Percentiles rank a stretch among this genome's conserved stretches.
Evolutionary conservation across 1,140 invertebrate species (phyloP).

Genomic region (Chrysopa pallens): DNA sequence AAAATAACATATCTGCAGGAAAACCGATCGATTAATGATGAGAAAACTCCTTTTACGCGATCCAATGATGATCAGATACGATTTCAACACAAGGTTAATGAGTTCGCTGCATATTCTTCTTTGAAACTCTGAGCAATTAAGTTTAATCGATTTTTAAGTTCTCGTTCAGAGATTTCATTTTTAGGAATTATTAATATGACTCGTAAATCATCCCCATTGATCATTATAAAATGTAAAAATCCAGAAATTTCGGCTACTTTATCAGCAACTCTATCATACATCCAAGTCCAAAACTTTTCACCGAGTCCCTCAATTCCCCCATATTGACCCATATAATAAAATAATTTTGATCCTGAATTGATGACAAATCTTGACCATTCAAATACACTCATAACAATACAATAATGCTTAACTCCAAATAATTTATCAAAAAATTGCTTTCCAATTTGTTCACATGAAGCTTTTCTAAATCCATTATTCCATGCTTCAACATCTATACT

Average conservation of each 20-base stretch:
- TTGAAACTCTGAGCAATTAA: no score
- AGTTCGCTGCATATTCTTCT: no score
- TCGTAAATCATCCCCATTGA: neutral
- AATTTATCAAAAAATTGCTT: conserved; percentile 2
- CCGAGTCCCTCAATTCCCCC: neutral
- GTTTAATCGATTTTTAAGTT: no score
- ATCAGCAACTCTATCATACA: neutral
- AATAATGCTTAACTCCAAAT: conserved; percentile 1
- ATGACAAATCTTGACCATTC: neutral
- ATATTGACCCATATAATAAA: neutral
- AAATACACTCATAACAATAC: neutral
- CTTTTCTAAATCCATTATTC: conserved; percentile 1
- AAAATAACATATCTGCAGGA: no score
- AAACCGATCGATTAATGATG: no score
- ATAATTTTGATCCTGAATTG: neutral
- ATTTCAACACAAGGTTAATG: no score
- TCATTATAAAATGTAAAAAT: neutral
- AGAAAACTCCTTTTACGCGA: no score
- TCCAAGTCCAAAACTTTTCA: neutral
- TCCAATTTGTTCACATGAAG: neutral
- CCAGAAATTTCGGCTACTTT: neutral
- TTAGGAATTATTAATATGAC: neutral
- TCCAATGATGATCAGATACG: no score
- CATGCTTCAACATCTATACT: conserved; percentile 1
- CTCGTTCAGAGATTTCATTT: neutral